Base-by-base conservation (phyloP, 23 tunicate genomes). In the Trididemnum miniatum region DNA sequence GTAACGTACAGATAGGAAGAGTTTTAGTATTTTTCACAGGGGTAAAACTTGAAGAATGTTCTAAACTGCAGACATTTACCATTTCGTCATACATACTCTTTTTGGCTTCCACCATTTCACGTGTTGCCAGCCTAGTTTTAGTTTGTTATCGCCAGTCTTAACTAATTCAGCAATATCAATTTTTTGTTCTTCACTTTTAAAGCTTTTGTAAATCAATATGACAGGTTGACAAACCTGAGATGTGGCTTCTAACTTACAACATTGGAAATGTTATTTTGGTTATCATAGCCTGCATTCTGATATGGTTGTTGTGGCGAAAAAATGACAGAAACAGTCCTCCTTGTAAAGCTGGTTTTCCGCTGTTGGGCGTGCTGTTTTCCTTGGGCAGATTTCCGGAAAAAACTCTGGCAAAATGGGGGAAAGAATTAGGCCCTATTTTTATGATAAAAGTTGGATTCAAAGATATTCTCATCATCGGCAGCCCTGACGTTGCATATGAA, bases 391-490 rank as follows among this genome's bases (percentile, higher is more conserved):
- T 27, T 77, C 66, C 67, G 23, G 90, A 86, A 51, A 60, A 82
- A 31, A 32, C 27, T 29, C n/a, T 86, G 54, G 29, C 20, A 26
- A 36, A 67, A 31, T 69, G 79, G 79, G 54, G 24, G 0, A 79
- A 71, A 57, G 33, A 35, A 33, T 86, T 79, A 2, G 90, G 90
- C 1, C 90, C 90, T 20, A 27, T 86, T 2, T 86, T 34, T 32
- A 35, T 52, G 62, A 35, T 86, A 31, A 87, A 87, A 72, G n/a
- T 87, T 25, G 91, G 59, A 2, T 1, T 20, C 20, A 7, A 30
- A 1, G 76, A 87, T 31, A 62, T 87, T 31, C 65, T 87, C 29
- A 65, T 87, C 1, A 7, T 87, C 0, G 69, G 86, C 38, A 40
- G 65, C 50, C 28, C 80, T 18, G 82, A 81, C 15, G 66, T 76